Base-by-base conservation (phyloP, 2,888 invertebrate species). In the Leptinotarsa peninsularis region DNA sequence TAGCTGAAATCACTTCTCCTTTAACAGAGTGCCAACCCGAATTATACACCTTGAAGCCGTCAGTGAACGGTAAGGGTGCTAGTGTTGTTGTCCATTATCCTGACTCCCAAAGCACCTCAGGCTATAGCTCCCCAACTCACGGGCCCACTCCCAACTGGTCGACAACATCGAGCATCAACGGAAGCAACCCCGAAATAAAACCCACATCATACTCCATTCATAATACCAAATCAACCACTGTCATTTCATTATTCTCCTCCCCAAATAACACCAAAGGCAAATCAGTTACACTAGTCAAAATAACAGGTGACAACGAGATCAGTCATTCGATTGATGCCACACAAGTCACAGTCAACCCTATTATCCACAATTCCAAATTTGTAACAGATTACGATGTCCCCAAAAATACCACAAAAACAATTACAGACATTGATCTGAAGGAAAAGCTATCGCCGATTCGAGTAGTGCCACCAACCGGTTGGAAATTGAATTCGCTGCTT, bases 51-150 rank as follows among this genome's bases (percentile, higher is more conserved):
- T 86, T 86, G 83, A 86, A 86, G 82, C 85, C 85, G 80, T 79
- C 84, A 68, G 69, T 81, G 81, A 82, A 85, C 84, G 87, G 87
- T 86, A 86, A 85, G 86, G 84, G 84, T 82, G 84, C 86, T 75
- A 84, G 86, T 81, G 85, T 88, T 81, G 82, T 87, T 81, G 86
- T 89, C 80, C 86, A 85, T 77, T 85, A 85, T 79, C 86, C 86
- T 79, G 87, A 88, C 80, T 89, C 89, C 79, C 88, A 89, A 84
- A 89, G 89, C 84, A 89, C 89, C 66, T 89, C 90, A 49, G 90
- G 90, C 72, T 90, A 90, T 83, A 89, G 89, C 81, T 90, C 90
- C 74, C 90, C 90, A 72, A 87, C 88, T 72, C 88, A 87, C 73
- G 84, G 83, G 50, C 85, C 84, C 72, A 87, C 88, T 60, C 87